phyloP scores from a whole-genome alignment of 2,888 invertebrate genomes.

The Ametastegia equiseti region DNA sequence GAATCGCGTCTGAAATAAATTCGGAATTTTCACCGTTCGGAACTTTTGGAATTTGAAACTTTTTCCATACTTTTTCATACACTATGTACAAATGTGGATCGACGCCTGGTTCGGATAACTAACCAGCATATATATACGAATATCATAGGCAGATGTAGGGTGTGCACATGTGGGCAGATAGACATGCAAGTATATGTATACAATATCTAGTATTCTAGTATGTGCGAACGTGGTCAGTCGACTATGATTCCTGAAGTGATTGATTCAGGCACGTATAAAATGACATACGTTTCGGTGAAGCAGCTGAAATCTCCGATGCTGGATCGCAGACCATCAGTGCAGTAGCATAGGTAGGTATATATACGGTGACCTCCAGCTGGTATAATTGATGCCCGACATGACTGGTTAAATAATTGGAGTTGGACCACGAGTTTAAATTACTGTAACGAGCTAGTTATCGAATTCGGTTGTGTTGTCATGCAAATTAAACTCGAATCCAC shows the following conservation, averaged over 20 bases:
- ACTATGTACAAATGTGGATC: too few relatives aligned
- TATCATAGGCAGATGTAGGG: too few relatives aligned
- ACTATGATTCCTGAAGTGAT: conserved; percentile 31
- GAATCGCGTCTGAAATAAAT: too few relatives aligned
- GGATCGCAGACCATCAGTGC: background rate
- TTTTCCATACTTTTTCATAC: too few relatives aligned
- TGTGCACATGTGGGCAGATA: background rate
- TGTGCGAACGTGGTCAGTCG: background rate
- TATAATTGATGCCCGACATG: conserved; percentile 31
- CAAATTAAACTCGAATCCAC: conserved; percentile 29
- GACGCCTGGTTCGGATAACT: too few relatives aligned
- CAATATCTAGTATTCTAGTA: background rate
- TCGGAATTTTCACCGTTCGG: too few relatives aligned
- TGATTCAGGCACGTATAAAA: conserved; percentile 13
- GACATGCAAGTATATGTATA: background rate
- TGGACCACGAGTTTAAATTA: conserved; percentile 34
- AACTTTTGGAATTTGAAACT: too few relatives aligned
- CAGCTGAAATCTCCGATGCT: background rate
- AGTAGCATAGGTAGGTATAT: background rate
- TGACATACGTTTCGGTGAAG: background rate
- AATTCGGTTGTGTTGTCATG: conserved; percentile 39
- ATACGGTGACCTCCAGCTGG: background rate
- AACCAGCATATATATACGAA: too few relatives aligned
- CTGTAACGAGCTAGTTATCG: conserved; percentile 44
- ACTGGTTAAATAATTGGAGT: conserved; percentile 43